Percentiles rank a stretch among this genome's conserved stretches.
Evolutionary conservation across 2,113 vertebrate species (phyloP).

Genomic region (Serinus canaria): DNA sequence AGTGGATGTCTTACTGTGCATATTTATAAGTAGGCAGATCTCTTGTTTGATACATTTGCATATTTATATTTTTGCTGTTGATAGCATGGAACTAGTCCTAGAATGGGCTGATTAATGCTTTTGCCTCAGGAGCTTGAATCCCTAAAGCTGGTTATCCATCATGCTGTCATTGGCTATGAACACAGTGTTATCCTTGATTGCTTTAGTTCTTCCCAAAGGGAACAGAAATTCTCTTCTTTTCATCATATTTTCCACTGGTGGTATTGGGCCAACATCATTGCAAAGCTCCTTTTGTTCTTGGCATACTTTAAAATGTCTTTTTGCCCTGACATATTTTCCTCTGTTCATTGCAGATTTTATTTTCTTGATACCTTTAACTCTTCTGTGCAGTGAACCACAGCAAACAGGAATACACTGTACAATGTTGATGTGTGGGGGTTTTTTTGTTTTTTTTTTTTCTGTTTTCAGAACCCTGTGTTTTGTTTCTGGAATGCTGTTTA

Average conservation of each 20-base stretch:
- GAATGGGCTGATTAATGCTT: neutral
- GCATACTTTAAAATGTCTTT: neutral
- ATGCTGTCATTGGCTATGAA: neutral
- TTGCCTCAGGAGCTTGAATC: neutral
- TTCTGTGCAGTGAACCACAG: neutral
- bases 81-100: neutral
- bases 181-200: neutral
- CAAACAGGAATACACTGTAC: neutral
- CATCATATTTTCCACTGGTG: neutral
- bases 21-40: neutral
- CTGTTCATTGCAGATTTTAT: neutral
- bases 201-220: neutral
- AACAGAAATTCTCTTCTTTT: neutral
- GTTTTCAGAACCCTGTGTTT: neutral
- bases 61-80: neutral
- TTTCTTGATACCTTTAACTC: neutral
- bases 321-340: neutral
- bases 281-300: neutral
- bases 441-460: neutral
- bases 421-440: neutral
- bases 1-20: neutral
- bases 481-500: neutral
- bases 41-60: neutral
- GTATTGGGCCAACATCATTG: neutral
- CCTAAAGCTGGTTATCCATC: neutral